A percentile compares a stretch with the other conserved stretches of the same genome.
These are phyloP conservation scores for Acleris sparsana DNA, from an alignment of 2,888 invertebrate genomes.

Conservation along the genomic window DNA sequence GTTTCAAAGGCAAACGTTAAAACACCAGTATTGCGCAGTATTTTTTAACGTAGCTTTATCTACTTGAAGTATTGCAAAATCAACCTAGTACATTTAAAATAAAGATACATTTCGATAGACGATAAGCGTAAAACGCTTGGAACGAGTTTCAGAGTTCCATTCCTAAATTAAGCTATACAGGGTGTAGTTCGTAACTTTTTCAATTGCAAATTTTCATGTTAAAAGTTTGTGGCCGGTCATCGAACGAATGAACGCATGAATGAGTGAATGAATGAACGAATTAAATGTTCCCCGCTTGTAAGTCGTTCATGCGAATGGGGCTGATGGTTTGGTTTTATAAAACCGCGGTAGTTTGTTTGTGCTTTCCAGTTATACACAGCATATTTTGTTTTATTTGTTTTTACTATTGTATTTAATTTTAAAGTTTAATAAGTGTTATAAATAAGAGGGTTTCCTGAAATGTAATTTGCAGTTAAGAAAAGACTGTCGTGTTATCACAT, in stretches of 20 bases:
- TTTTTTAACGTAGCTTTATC: background rate
- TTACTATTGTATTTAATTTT: too few relatives aligned
- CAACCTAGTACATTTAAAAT: background rate
- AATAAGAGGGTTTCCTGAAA: too few relatives aligned
- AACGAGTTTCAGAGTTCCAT: background rate
- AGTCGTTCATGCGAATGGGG: constrained; percentile 21
- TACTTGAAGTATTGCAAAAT: background rate
- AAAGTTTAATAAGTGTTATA: too few relatives aligned
- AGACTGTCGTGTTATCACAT: too few relatives aligned
- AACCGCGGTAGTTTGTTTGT: too few relatives aligned
- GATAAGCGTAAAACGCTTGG: background rate
- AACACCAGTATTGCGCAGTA: background rate
- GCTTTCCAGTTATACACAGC: too few relatives aligned
- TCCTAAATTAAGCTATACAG: constrained; percentile 2
- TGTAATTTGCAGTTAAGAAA: too few relatives aligned
- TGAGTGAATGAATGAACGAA: constrained; percentile 18
- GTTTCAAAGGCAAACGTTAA: background rate
- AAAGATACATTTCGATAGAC: background rate
- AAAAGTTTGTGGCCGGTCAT: constrained; percentile 31
- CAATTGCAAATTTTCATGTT: constrained; percentile 31
- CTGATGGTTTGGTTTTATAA: too few relatives aligned
- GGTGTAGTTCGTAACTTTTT: constrained; percentile 25
- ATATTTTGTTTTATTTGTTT: too few relatives aligned
- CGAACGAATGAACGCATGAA: constrained; percentile 27
- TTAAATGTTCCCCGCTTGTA: constrained; percentile 10